Conservation (phyloP, 2,797 vertebrate genomes). For the Argyrosomus regius region DNA sequence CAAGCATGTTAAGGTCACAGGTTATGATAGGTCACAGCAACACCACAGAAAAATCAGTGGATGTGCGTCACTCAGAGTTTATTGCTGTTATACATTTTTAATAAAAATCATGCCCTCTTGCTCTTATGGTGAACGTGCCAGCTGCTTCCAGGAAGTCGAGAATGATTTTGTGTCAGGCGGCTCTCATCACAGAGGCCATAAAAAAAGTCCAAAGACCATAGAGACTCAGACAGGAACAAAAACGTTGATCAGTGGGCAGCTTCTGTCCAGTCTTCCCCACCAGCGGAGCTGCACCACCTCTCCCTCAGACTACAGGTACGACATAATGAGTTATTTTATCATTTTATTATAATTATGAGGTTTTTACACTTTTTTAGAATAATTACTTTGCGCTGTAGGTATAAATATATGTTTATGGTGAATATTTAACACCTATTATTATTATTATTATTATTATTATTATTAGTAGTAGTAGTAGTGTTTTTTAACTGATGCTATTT, state of each 20-base stretch:
- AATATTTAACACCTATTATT: too few relatives aligned
- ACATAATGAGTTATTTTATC: neutral
- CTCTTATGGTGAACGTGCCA: neutral
- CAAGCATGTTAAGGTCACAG: neutral
- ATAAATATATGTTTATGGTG: too few relatives aligned
- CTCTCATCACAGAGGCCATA: constrained; percentile 24
- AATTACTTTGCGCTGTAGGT: too few relatives aligned
- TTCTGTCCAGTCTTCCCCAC: constrained; percentile 53
- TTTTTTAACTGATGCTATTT: too few relatives aligned
- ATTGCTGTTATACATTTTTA: constrained; percentile 26
- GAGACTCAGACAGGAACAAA: constrained; percentile 47
- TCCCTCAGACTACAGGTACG: constrained; percentile 37
- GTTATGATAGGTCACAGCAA: constrained; percentile 10
- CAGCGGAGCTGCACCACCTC: constrained; percentile 39
- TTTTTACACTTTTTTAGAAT: neutral
- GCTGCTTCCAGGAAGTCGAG: neutral
- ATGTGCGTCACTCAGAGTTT: neutral
- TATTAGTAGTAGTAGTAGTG: too few relatives aligned
- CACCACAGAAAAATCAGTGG: neutral
- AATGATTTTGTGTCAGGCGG: neutral
- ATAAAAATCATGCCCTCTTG: neutral
- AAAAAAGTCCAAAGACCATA: constrained; percentile 77
- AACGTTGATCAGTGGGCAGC: neutral
- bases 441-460: too few relatives aligned
- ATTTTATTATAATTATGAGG: neutral